Percentiles rank a stretch among this genome's conserved stretches.
Evolutionary conservation across 2,113 vertebrate genomes (phyloP).

Genomic region (Manacus vitellinus): DNA sequence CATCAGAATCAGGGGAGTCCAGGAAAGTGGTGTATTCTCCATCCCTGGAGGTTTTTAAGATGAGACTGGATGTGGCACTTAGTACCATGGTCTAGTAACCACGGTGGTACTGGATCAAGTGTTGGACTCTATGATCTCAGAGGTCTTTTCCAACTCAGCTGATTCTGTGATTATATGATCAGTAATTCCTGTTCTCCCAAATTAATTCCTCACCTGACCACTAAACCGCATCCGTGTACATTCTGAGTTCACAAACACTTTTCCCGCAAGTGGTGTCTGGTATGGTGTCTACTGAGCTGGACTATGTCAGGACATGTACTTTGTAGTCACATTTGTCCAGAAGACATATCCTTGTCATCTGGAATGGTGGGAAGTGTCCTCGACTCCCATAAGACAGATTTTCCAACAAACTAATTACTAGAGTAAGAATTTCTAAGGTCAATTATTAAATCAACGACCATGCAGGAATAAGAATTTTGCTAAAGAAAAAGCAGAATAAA

Average conservation of each 20-base stretch:
- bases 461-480: neutral
- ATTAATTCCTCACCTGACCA: neutral
- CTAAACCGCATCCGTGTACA: fast-evolving
- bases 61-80: too few relatives aligned
- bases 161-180: too few relatives aligned
- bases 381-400: neutral
- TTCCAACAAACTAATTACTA: neutral
- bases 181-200: neutral
- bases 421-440: neutral
- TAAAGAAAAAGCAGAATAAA: neutral
- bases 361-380: neutral
- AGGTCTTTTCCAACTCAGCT: too few relatives aligned
- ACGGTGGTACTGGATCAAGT: too few relatives aligned
- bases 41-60: too few relatives aligned
- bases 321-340: neutral
- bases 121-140: too few relatives aligned
- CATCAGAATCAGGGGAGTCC: too few relatives aligned
- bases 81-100: too few relatives aligned
- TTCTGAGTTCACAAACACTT: neutral
- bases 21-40: too few relatives aligned
- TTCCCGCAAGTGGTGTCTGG: neutral
- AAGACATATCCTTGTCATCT: neutral
- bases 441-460: neutral
- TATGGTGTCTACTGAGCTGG: neutral
- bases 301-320: neutral